phyloP scores from a whole-genome alignment of 2,888 invertebrate species.

The Atrina japonica region DNA sequence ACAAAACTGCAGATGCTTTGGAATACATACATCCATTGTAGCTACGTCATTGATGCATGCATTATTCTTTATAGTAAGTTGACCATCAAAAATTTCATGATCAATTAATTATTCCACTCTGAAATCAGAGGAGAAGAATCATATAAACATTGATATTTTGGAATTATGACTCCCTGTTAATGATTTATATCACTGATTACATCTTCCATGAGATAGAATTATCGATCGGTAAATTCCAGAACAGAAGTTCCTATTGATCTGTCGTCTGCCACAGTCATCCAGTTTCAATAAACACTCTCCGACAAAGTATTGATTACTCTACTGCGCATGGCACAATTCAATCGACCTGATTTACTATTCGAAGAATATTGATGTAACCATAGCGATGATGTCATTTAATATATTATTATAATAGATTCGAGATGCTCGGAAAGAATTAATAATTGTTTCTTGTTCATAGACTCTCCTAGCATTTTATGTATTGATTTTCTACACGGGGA shows the following conservation, averaged over 20 bases:
- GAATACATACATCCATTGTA: too few relatives aligned
- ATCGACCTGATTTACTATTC: slow-evolving; percentile 32
- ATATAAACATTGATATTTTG: too few relatives aligned
- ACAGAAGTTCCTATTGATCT: not conserved
- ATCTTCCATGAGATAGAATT: not conserved
- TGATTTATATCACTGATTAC: too few relatives aligned
- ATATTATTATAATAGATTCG: slow-evolving; percentile 51
- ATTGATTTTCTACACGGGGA: not conserved
- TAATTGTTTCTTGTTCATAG: not conserved
- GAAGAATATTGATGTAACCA: slow-evolving; percentile 66
- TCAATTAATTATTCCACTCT: too few relatives aligned
- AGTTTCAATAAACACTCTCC: too few relatives aligned
- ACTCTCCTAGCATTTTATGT: not conserved
- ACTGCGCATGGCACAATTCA: slow-evolving; percentile 25
- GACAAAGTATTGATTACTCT: not conserved
- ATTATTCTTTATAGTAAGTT: too few relatives aligned
- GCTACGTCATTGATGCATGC: too few relatives aligned
- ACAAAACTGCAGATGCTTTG: too few relatives aligned
- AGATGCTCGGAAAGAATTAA: not conserved
- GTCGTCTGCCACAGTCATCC: not conserved
- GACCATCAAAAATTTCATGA: too few relatives aligned
- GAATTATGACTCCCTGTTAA: too few relatives aligned
- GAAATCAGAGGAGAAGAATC: too few relatives aligned
- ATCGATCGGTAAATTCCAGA: slow-evolving; percentile 1
- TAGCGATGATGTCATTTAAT: slow-evolving; percentile 70